Base-by-base conservation (phyloP, 2,888 invertebrate species). In the Bellardia bayeri region DNA sequence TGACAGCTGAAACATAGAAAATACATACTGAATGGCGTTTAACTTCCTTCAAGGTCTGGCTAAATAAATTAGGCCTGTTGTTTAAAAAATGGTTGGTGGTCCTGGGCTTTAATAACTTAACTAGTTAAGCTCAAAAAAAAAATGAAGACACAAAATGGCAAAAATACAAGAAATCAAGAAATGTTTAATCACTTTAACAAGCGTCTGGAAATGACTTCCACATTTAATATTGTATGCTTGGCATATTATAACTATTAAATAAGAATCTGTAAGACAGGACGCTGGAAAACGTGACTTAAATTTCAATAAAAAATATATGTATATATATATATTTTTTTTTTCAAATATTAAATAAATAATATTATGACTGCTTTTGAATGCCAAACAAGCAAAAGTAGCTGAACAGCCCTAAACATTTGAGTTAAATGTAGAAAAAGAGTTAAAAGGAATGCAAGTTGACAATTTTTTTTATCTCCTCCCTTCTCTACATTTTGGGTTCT, bases 261-360 rank as follows among this genome's bases (percentile, higher is more conserved):
- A 71, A 71, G 79, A 82, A 79, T 82, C 74, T 79, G 84, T 79
- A 51, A 68, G 75, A 89, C 88, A 89, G 88, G 88, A 89, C 88
- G 87, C 86, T 87, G 82, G 68, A 81, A 87, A 83, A 86, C 87
- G 88, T 89, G 88, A 89, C 87, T 71, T 66, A 74, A 88, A 88
- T 88, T 79, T 78, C 33, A 86, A 87, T 40, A 30, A 58, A 30
- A 58, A 23, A 40, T 16, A 56, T n/a, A n/a, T n/a, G n/a, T n/a
- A n/a, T n/a, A n/a, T n/a, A n/a, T n/a, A n/a, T n/a, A n/a, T 7
- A 7, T 45, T 45, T 13, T 13, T 45, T 13, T 13, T 45, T 45
- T 45, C 64, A 83, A 81, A 71, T 58, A 78, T 72, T 9, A 72
- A 85, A 69, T 51, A 82, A 80, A 84, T 23, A 85, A 69, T 40